A percentile compares a stretch with the other conserved stretches of the same genome.
phyloP scores from a whole-genome alignment of 2,797 vertebrate genomes.

The Malacoraja senta region DNA sequence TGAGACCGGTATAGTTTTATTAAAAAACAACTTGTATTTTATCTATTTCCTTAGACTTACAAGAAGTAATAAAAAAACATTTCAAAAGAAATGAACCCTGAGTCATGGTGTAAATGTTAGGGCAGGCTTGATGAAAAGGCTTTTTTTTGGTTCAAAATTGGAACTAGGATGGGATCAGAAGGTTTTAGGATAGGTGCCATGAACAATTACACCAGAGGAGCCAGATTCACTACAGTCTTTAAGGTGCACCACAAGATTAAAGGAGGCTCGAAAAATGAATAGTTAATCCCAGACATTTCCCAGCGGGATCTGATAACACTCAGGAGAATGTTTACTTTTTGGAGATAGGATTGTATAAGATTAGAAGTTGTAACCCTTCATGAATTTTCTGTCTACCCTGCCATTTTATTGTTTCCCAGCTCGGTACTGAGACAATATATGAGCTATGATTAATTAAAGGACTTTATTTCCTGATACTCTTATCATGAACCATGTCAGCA shows the following conservation, averaged over 20 bases:
- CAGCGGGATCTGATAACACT: too few relatives aligned
- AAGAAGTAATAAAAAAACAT: neutral
- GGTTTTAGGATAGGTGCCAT: neutral
- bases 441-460: neutral
- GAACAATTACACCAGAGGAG: neutral
- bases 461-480: neutral
- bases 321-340: too few relatives aligned
- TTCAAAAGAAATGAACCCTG: neutral
- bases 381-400: too few relatives aligned
- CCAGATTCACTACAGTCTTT: neutral
- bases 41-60: neutral
- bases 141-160: neutral
- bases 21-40: neutral
- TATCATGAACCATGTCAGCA: neutral
- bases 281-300: neutral
- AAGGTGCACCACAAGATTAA: neutral
- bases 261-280: neutral
- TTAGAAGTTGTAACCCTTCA: too few relatives aligned
- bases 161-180: neutral
- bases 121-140: neutral
- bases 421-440: neutral
- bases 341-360: too few relatives aligned
- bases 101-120: neutral
- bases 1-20: neutral
- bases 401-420: too few relatives aligned